Evolutionary conservation across 35 echinoderm and acorn worm species (phyloP).

Genomic region (Nesometra sesokonis): DNA sequence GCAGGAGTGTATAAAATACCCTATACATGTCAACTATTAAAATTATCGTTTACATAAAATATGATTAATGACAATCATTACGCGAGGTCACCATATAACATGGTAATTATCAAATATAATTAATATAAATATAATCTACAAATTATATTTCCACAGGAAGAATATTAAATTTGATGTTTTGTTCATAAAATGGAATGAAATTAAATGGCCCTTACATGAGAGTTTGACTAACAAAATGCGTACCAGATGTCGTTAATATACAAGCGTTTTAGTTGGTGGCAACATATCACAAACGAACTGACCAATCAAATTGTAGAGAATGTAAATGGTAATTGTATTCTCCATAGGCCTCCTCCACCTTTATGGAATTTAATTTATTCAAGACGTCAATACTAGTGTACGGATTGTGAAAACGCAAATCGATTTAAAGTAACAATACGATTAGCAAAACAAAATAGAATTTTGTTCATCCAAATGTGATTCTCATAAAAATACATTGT

Average conservation of each 20-base stretch:
- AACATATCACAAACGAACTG: not conserved
- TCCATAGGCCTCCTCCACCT: not conserved
- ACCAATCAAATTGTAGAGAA: not conserved
- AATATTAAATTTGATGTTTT: not conserved
- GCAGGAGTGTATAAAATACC: too few species aligned
- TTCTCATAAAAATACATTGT: not conserved
- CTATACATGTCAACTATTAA: too few species aligned
- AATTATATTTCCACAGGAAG: not conserved
- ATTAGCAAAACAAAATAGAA: not conserved
- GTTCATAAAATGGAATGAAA: not conserved
- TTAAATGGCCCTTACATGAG: not conserved
- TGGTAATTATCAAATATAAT: not conserved
- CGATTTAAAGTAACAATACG: not conserved
- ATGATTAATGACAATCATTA: too few species aligned
- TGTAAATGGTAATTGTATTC: not conserved
- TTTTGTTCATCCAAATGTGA: not conserved
- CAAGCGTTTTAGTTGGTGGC: not conserved
- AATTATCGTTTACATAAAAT: not conserved
- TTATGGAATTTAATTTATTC: not conserved
- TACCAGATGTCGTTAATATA: not conserved
- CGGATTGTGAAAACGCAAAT: not conserved
- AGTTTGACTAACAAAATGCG: not conserved
- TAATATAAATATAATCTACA: not conserved
- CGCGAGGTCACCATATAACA: not conserved
- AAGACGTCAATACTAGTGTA: not conserved